Evolutionary conservation across 30 jellyfish, hydroid and myxozoan species (phyloP).

Genomic region (Morbakka virulenta): DNA sequence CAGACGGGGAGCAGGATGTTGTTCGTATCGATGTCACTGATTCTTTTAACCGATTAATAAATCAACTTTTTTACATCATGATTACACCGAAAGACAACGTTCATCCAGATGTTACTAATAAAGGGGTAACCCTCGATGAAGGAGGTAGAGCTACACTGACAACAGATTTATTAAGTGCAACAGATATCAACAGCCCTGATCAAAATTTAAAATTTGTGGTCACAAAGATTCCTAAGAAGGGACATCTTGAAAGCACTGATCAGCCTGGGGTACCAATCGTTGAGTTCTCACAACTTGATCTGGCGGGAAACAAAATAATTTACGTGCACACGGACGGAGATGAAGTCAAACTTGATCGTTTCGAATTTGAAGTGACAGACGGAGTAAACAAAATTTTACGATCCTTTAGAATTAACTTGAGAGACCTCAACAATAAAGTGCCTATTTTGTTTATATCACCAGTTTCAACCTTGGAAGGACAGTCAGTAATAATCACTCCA

Average conservation of each 20-base stretch:
- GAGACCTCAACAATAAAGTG: constrained; percentile 71
- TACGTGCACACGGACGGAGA: constrained; percentile 87
- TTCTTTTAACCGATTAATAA: constrained; percentile 86
- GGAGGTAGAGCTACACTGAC: constrained; percentile 77
- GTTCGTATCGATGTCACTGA: constrained; percentile 92
- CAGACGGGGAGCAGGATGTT: constrained; percentile 78
- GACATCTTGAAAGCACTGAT: constrained; percentile 74
- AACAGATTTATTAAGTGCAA: constrained; percentile 93
- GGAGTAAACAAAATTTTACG: constrained; percentile 86
- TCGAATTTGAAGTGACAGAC: constrained; percentile 94
- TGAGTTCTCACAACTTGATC: constrained; percentile 77
- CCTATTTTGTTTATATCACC: constrained; percentile 56
- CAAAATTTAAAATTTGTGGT: constrained; percentile 63
- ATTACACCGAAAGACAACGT: constrained; percentile 85
- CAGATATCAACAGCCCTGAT: constrained; percentile 90
- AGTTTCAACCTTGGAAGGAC: constrained; percentile 74
- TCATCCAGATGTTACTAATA: constrained; percentile 83
- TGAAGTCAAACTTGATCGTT: constrained; percentile 80
- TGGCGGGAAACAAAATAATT: constrained; percentile 86
- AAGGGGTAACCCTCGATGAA: constrained; percentile 78
- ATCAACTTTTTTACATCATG: constrained; percentile 76
- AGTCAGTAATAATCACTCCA: constrained; percentile 74
- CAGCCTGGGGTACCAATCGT: constrained; percentile 88
- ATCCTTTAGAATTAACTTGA: constrained; percentile 77
- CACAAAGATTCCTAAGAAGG: constrained; percentile 86